These are phyloP conservation scores for Coregonus ussuriensis DNA, from an alignment of 2,797 vertebrate species.

Conservation along the genomic window DNA sequence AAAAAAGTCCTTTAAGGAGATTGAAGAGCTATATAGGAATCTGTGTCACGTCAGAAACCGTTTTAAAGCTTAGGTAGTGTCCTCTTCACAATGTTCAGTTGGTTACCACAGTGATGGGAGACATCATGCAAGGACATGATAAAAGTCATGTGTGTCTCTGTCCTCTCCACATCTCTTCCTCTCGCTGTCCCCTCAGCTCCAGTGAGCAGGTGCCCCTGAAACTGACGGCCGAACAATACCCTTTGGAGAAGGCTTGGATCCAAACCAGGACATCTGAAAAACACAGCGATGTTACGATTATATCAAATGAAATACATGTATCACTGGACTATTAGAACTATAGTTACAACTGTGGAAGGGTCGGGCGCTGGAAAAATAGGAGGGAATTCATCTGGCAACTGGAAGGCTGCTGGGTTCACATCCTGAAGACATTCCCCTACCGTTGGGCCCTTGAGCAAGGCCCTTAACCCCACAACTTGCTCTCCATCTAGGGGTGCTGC, in stretches of 20 bases:
- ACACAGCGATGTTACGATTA: not conserved
- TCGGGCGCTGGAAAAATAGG: too few species aligned
- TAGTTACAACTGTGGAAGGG: not conserved
- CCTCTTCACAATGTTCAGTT: slow-evolving; percentile 56
- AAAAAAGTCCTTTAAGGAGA: slow-evolving; percentile 10
- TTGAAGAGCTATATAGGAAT: slow-evolving; percentile 41
- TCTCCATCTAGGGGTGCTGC: too few species aligned
- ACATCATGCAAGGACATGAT: slow-evolving; percentile 61
- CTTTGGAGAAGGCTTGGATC: slow-evolving; percentile 92
- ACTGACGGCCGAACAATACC: slow-evolving; percentile 91
- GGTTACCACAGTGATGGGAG: slow-evolving; percentile 76
- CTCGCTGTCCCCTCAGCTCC: slow-evolving; percentile 80
- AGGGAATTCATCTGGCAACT: too few species aligned
- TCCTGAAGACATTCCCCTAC: too few species aligned
- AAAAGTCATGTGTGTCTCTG: not conserved
- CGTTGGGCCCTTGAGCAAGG: too few species aligned
- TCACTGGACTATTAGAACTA: not conserved
- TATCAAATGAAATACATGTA: not conserved
- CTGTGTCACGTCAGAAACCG: slow-evolving; percentile 59
- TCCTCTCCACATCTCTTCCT: slow-evolving; percentile 12
- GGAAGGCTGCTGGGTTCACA: too few species aligned
- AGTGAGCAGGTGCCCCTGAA: slow-evolving; percentile 82
- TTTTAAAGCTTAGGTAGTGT: slow-evolving; percentile 70
- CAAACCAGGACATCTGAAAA: slow-evolving; percentile 98
- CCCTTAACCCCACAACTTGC: too few species aligned